Conservation (phyloP, 1,140 invertebrate species). For the Nephila pilipes region DNA sequence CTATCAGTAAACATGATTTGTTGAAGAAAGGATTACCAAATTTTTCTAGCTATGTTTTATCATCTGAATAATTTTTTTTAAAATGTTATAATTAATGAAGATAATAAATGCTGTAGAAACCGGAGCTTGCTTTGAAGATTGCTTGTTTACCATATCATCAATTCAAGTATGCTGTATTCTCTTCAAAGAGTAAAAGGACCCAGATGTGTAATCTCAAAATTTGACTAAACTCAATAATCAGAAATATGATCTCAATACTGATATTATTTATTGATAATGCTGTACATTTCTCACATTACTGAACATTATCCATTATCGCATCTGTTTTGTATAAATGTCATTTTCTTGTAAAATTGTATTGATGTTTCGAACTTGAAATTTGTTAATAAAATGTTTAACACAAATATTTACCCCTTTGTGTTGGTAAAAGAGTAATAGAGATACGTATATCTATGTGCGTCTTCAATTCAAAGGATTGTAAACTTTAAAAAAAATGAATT, state of each 20-base stretch:
- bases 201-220: not conserved
- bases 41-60: not conserved
- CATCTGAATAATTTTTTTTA: not conserved
- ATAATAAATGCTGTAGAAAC: no score
- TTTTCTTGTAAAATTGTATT: constrained; percentile 48
- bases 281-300: not conserved
- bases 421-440: no score
- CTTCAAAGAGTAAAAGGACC: not conserved
- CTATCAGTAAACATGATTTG: not conserved
- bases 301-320: not conserved
- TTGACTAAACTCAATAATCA: not conserved
- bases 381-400: constrained; percentile 49
- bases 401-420: no score
- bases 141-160: no score
- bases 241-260: not conserved
- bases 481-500: no score
- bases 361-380: constrained; percentile 49
- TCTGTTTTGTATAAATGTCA: constrained; percentile 29
- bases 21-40: no score
- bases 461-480: no score
- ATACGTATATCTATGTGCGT: no score
- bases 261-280: not conserved
- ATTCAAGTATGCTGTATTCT: no score
- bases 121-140: no score
- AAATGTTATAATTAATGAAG: no score